phyloP scores from a whole-genome alignment of 2,888 invertebrate genomes.

The Pandemis corylana region DNA sequence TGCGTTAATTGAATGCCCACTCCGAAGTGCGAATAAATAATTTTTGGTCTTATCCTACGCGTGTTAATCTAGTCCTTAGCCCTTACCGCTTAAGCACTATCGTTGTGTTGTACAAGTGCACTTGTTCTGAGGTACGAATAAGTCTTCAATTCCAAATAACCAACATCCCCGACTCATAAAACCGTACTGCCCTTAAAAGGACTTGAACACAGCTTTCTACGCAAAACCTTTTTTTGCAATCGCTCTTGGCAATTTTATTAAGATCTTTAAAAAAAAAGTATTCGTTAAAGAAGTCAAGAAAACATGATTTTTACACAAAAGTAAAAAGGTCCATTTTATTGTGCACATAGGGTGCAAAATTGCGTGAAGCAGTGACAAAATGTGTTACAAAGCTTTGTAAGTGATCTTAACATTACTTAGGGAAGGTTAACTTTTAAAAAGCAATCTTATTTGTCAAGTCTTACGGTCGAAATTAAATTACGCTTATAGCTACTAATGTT shows the following conservation, averaged over 20 bases:
- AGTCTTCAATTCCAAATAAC: conserved; percentile 20
- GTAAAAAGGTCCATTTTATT: background rate
- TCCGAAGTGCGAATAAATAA: conserved; percentile 18
- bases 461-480: conserved; percentile 17
- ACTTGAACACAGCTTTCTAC: background rate
- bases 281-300: background rate
- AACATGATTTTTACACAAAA: background rate
- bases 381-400: conserved; percentile 12
- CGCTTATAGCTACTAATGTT: background rate
- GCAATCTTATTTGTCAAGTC: conserved; percentile 13
- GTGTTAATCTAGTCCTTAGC: conserved; percentile 11
- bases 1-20: conserved; percentile 34
- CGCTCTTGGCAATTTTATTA: background rate
- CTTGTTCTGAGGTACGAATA: conserved; percentile 44
- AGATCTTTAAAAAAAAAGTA: background rate
- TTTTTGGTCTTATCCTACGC: conserved; percentile 20
- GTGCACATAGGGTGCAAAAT: background rate
- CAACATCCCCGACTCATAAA: conserved; percentile 18
- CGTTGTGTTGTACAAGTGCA: conserved; percentile 63
- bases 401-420: background rate
- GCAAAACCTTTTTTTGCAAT: background rate
- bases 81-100: conserved; percentile 52
- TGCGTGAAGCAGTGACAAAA: background rate
- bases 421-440: background rate
- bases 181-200: background rate